Percentiles rank a stretch among this genome's conserved stretches.
Evolutionary conservation across 1,140 invertebrate species (phyloP).

Genomic region (Lordiphosa clarofinis): DNA sequence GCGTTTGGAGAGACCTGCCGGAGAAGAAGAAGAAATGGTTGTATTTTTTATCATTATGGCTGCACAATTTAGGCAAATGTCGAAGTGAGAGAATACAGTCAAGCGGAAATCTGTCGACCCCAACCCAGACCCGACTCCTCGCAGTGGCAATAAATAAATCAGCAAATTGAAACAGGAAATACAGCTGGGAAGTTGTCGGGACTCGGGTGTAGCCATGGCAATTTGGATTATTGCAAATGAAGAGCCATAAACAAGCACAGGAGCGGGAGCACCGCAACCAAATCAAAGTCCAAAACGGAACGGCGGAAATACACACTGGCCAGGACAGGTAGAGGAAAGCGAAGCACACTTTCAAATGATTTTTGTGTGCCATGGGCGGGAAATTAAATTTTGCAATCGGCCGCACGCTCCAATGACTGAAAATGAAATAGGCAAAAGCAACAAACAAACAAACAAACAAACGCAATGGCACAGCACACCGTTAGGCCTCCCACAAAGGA

Average conservation of each 20-base stretch:
- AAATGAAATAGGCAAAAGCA: slow-evolving; percentile 39
- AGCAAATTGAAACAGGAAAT: slow-evolving; percentile 60
- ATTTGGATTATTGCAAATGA: slow-evolving; percentile 71
- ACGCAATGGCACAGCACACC: background rate
- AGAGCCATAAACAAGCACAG: slow-evolving; percentile 33
- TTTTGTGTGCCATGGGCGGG: slow-evolving; percentile 51
- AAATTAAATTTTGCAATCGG: slow-evolving; percentile 77
- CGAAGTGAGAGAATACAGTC: slow-evolving; percentile 9
- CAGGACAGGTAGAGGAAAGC: background rate
- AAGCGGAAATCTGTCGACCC: slow-evolving; percentile 45
- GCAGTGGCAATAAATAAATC: slow-evolving; percentile 60
- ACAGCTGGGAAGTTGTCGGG: slow-evolving; percentile 49
- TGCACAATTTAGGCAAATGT: slow-evolving; percentile 11
- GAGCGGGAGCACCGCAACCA: slow-evolving; percentile 2
- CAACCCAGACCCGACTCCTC: too few relatives aligned
- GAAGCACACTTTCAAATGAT: slow-evolving; percentile 8
- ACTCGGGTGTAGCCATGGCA: slow-evolving; percentile 39
- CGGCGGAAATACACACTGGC: slow-evolving; percentile 51
- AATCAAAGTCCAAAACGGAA: slow-evolving; percentile 50
- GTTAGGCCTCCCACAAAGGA: background rate
- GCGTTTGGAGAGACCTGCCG: slow-evolving; percentile 74
- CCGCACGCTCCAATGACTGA: slow-evolving; percentile 57
- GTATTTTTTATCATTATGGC: background rate
- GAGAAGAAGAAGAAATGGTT: background rate
- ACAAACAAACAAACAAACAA: slow-evolving; percentile 5